Conservation (phyloP, 2,797 vertebrate species). For the Onychomys arenicola region DNA sequence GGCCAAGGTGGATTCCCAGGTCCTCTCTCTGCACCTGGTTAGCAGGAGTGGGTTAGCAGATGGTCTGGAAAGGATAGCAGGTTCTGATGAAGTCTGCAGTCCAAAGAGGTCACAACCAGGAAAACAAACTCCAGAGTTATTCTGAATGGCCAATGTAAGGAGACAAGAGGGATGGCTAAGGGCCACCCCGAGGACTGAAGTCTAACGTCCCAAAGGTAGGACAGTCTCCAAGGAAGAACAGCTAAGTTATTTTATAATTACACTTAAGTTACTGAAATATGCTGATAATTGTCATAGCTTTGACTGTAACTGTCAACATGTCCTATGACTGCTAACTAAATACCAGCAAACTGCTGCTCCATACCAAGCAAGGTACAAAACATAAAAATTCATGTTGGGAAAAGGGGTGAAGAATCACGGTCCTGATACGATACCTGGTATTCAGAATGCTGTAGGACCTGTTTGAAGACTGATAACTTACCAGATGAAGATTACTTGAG, state of each 20-base stretch:
- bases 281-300: background rate
- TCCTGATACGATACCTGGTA: background rate
- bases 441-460: slow-evolving; percentile 13
- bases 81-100: background rate
- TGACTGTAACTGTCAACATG: background rate
- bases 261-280: background rate
- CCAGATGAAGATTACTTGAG: slow-evolving; percentile 8
- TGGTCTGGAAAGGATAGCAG: background rate
- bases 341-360: slow-evolving; percentile 38
- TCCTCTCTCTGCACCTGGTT: background rate
- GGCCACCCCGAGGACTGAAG: background rate
- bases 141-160: background rate
- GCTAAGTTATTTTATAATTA: slow-evolving; percentile 12
- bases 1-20: background rate
- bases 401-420: background rate
- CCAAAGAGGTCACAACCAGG: background rate
- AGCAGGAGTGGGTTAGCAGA: background rate
- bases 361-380: background rate
- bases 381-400: background rate
- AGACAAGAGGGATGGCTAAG: background rate
- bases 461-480: slow-evolving; percentile 11
- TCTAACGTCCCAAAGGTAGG: background rate
- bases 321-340: slow-evolving; percentile 36
- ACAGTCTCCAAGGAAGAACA: background rate
- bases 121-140: background rate